phyloP scores from a whole-genome alignment of 2,113 vertebrate genomes.

The Oxyruncus cristatus region DNA sequence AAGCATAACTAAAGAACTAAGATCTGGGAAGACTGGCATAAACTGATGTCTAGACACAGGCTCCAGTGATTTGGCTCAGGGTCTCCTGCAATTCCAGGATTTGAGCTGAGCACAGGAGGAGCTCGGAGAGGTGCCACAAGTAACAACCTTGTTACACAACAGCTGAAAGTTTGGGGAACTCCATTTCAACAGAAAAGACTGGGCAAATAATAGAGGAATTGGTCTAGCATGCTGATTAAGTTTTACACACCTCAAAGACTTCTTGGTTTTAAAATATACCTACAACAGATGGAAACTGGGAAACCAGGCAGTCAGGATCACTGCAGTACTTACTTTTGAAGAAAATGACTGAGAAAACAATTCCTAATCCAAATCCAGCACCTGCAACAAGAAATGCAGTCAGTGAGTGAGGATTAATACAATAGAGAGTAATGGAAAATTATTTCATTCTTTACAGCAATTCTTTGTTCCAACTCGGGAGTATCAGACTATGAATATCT shows the following conservation, averaged over 20 bases:
- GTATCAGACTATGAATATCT: not conserved
- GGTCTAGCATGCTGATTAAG: not conserved
- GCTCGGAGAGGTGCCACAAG: not conserved
- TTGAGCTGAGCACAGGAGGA: constrained; percentile 8
- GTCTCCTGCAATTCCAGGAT: not conserved
- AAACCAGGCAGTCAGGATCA: not conserved
- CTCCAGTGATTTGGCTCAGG: not conserved
- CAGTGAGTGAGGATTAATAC: not conserved
- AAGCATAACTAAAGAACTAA: not conserved
- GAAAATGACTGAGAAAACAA: constrained; percentile 86
- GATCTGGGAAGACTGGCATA: not conserved
- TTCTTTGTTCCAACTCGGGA: not conserved
- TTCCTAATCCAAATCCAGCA: constrained; percentile 85
- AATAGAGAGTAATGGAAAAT: not conserved
- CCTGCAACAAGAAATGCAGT: constrained; percentile 69
- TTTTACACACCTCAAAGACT: not conserved
- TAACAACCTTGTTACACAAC: not conserved
- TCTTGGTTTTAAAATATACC: not conserved
- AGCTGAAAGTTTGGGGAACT: not conserved
- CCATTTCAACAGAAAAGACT: not conserved
- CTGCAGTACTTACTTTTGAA: constrained; percentile 87
- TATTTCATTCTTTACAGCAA: not conserved
- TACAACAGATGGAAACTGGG: not conserved
- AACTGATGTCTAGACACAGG: not conserved
- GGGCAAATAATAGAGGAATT: not conserved